phyloP scores from a whole-genome alignment of 2,797 vertebrate species.

The Gallirallus australis region DNA sequence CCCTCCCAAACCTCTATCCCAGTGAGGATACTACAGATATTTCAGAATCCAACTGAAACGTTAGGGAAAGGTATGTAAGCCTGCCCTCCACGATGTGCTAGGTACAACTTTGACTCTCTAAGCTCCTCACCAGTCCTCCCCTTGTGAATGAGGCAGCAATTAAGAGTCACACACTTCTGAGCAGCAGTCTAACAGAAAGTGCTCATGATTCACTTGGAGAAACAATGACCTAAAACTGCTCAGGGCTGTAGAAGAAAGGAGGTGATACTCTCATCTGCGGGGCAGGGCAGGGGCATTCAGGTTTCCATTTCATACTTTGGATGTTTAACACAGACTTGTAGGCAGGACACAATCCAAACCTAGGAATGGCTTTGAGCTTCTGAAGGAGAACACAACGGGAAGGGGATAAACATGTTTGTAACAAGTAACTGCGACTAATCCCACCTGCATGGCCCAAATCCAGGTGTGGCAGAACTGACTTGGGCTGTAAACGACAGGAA shows the following conservation, averaged over 20 bases:
- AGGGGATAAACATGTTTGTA: rapidly evolving
- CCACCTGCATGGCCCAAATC: neutral
- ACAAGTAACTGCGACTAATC: neutral
- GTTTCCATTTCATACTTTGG: neutral
- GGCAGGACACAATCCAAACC: neutral
- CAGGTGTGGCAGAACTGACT: neutral
- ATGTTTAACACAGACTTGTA: neutral
- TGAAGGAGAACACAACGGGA: rapidly evolving
- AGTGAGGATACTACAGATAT: neutral
- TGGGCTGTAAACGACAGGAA: neutral
- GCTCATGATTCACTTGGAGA: neutral
- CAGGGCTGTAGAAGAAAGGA: neutral
- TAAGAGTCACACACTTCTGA: neutral
- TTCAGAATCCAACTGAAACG: neutral
- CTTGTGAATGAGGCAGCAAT: rapidly evolving
- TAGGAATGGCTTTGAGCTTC: neutral
- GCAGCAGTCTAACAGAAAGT: neutral
- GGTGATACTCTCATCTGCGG: neutral
- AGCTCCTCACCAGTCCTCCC: neutral
- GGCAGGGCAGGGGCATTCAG: neutral
- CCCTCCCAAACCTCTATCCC: neutral
- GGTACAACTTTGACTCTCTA: neutral
- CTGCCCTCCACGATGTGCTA: neutral
- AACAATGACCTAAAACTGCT: neutral
- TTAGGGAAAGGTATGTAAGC: neutral